A percentile compares a stretch with the other conserved stretches of the same genome.
These are phyloP conservation scores for Eulemur albifrons DNA, from an alignment of 2,797 vertebrate species.

Conservation along the genomic window DNA sequence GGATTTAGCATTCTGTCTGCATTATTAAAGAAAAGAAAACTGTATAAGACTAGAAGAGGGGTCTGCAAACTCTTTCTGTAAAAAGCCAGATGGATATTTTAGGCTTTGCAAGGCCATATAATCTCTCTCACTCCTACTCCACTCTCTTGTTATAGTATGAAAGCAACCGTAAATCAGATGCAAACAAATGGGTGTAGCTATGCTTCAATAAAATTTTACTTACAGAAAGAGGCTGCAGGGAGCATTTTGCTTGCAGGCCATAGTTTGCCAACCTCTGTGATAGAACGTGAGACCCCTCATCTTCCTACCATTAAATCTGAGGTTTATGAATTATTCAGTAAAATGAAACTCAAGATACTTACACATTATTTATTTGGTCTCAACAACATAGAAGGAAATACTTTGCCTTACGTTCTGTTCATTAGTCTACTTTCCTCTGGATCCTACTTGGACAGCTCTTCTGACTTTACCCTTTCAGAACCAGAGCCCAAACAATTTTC, in stretches of 20 bases:
- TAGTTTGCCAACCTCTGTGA: not conserved
- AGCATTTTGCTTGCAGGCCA: not conserved
- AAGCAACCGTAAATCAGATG: not conserved
- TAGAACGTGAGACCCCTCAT: not conserved
- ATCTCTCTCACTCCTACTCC: not conserved
- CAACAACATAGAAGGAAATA: not conserved
- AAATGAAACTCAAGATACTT: constrained; percentile 1
- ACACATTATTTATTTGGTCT: not conserved
- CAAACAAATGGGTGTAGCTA: not conserved
- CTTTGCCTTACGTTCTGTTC: not conserved
- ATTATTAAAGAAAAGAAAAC: not conserved
- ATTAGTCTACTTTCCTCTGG: not conserved
- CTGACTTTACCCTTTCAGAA: not conserved
- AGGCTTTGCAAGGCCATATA: not conserved
- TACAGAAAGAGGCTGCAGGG: not conserved
- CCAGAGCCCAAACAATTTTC: not conserved
- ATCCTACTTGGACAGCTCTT: not conserved
- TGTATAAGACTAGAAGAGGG: not conserved
- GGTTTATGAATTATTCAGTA: not conserved
- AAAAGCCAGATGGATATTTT: not conserved
- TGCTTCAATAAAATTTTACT: not conserved
- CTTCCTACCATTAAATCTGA: not conserved
- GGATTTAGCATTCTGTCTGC: not conserved
- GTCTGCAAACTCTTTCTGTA: not conserved
- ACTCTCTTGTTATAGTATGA: not conserved